Evolutionary conservation across 2,113 vertebrate genomes (phyloP).

Genomic region (Boleophthalmus pectinirostris): DNA sequence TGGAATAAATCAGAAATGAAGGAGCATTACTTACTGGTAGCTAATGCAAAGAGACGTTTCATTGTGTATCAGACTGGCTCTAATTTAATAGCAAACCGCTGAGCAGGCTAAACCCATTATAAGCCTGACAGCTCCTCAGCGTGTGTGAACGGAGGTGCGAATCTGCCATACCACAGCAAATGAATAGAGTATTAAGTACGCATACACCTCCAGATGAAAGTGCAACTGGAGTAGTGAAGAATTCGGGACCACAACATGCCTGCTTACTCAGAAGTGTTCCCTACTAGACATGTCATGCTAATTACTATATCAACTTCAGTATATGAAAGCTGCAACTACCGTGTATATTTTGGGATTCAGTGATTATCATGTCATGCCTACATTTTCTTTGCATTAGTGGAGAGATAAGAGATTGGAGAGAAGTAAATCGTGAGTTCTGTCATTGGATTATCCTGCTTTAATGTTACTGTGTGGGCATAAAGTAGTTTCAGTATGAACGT

Average conservation of each 20-base stretch:
- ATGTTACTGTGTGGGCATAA: too few relatives aligned
- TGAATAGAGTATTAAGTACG: slow-evolving; percentile 61
- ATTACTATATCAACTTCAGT: too few relatives aligned
- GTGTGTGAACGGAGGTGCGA: slow-evolving; percentile 56
- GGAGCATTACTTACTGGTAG: slow-evolving; percentile 28
- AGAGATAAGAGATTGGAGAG: too few relatives aligned
- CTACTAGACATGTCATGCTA: too few relatives aligned
- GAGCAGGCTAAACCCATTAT: slow-evolving; percentile 61
- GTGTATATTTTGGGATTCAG: too few relatives aligned
- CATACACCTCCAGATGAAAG: slow-evolving; percentile 48
- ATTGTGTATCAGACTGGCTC: slow-evolving; percentile 43
- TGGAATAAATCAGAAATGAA: slow-evolving; percentile 29
- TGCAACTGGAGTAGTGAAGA: slow-evolving; percentile 37
- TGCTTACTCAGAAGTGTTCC: not conserved
- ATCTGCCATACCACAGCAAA: slow-evolving; percentile 57
- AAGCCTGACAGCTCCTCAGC: slow-evolving; percentile 54
- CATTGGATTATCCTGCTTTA: too few relatives aligned
- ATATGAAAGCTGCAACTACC: too few relatives aligned
- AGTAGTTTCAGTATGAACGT: too few relatives aligned
- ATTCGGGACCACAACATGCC: slow-evolving; percentile 63
- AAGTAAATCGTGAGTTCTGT: too few relatives aligned
- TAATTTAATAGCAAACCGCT: slow-evolving; percentile 37
- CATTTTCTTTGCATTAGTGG: too few relatives aligned
- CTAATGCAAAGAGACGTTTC: slow-evolving; percentile 43
- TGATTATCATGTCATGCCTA: too few relatives aligned